phyloP scores from a whole-genome alignment of 2,888 invertebrate genomes.

The Rhorus exstirpatorius region DNA sequence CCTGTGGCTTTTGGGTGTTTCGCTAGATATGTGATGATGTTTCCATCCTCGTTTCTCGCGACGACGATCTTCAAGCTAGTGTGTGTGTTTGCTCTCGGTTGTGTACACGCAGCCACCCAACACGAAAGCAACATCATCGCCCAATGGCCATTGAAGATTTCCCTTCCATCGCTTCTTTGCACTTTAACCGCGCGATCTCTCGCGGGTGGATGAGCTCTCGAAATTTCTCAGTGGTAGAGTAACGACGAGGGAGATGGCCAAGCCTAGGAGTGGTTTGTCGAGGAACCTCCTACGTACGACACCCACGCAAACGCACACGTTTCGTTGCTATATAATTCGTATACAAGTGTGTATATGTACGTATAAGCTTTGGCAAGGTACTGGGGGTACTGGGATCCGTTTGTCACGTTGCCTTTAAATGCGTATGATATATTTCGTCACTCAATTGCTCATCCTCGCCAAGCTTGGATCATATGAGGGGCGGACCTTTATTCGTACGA shows the following conservation, averaged over 20 bases:
- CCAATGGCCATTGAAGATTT: constrained; percentile 61
- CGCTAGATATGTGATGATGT: constrained; percentile 25
- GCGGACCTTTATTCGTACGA: constrained; percentile 64
- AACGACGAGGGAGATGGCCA: constrained; percentile 62
- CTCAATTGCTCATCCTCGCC: constrained; percentile 24
- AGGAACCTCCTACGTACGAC: constrained; percentile 81
- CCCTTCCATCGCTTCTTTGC: constrained; percentile 58
- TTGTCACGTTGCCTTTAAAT: constrained; percentile 19
- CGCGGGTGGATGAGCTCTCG: constrained; percentile 28
- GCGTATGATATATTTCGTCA: constrained; percentile 49
- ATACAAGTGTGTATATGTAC: not conserved
- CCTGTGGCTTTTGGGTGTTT: too few species aligned
- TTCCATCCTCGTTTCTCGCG: constrained; percentile 56
- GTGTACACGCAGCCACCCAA: too few species aligned
- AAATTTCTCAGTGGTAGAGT: constrained; percentile 63
- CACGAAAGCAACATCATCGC: not conserved
- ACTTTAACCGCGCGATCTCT: constrained; percentile 19
- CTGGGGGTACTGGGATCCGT: constrained; percentile 35
- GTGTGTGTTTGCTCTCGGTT: not conserved
- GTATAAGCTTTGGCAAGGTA: constrained; percentile 36
- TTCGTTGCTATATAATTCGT: constrained; percentile 1
- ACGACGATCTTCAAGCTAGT: constrained; percentile 27
- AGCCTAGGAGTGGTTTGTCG: constrained; percentile 78
- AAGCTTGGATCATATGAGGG: constrained; percentile 39
- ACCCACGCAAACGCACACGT: constrained; percentile 77